Evolutionary conservation across 2,113 vertebrate species (phyloP), one percentile per base, ranked within the genome.

Genomic region (Oreochromis spilurus): DNA sequence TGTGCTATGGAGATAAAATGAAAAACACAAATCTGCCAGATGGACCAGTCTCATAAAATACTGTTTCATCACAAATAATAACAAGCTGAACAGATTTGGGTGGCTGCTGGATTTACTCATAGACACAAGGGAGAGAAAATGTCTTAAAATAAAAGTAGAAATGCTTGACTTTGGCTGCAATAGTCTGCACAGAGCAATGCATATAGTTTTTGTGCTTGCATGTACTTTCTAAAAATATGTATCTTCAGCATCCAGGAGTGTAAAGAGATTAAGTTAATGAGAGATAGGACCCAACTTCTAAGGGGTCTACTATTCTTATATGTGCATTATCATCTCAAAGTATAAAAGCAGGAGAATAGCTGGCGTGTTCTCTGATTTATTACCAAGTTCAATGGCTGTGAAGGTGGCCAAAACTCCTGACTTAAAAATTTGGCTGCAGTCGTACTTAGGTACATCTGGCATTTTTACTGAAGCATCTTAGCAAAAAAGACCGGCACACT

Each of bases 11-110:
- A 87, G 84, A 88, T 83, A 65, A 84, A 94, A 85, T 79, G 10
- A 12, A 79, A 85, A 79, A 83, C 34, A 84, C 38, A 86, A 91
- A 86, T 86, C 81, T 84, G 88, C 83, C 90, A 90, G 91, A 88
- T 90, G 88, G 86, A 84, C 78, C 8, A 21, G 84, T 62, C 67
- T 88, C 87, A 82, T 83, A 82, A 90, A 91, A 80, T 43, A 14
- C 52, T 58, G 24, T 83, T 78, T 57, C 21, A 40, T 87, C 81
- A 87, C 55, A 86, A 79, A 81, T 29, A 57, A 86, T 83, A 92
- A 83, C 36, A 40, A 72, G 62, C 38, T 54, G 62, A 86, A 53
- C 55, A 40, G 29, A 84, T 54, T 86, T 38, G 57, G 19, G 38
- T 83, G 52, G 40, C 60, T 88, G 54, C 14, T 31, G 84, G 77